These are phyloP conservation scores for Calliopsis andreniformis DNA, from an alignment of 1,140 invertebrate genomes.

Conservation along the genomic window DNA sequence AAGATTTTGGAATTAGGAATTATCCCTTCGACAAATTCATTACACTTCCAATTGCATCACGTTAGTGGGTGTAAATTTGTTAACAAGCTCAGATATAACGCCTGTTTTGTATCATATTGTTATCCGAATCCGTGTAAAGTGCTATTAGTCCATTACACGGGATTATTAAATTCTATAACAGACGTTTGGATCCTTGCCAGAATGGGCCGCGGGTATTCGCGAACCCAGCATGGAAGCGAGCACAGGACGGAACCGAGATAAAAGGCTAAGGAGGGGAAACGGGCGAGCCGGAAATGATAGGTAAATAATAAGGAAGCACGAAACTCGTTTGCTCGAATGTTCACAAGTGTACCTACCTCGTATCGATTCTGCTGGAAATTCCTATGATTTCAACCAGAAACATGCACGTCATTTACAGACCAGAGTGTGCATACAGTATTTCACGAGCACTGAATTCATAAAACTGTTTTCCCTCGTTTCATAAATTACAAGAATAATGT, in stretches of 20 bases:
- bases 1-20: not conserved
- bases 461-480: not conserved
- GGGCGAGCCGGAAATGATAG: not conserved
- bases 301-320: constrained; percentile 14
- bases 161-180: constrained; percentile 60
- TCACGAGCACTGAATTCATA: not conserved
- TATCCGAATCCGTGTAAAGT: constrained; percentile 31
- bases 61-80: constrained; percentile 27
- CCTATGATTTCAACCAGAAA: not conserved
- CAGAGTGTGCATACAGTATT: not conserved
- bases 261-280: constrained; percentile 27
- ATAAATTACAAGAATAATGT: too few species aligned
- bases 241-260: constrained; percentile 9
- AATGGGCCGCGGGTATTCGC: constrained; percentile 5
- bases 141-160: constrained; percentile 41
- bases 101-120: constrained; percentile 23
- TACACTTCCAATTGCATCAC: not conserved
- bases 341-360: not conserved
- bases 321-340: not conserved
- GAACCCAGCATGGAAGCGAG: not conserved
- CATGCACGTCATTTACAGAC: not conserved
- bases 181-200: constrained; percentile 51
- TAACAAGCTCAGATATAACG: constrained; percentile 17
- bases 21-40: not conserved
- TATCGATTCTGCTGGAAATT: not conserved